phyloP scores from a whole-genome alignment of 2,113 vertebrate species.

The Arizona elegans region DNA sequence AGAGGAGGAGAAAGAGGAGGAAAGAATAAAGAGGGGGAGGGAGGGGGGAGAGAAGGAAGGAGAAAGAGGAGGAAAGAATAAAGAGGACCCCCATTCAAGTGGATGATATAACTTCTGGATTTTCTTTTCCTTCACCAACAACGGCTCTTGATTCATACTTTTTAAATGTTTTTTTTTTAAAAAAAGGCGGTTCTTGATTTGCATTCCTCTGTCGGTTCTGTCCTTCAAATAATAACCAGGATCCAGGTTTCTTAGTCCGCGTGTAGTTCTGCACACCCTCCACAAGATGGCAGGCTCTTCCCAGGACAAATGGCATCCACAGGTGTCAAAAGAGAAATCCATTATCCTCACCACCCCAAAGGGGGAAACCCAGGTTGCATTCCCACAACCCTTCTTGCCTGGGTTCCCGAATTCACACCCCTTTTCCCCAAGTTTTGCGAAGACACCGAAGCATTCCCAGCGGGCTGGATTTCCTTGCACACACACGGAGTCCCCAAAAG shows the following conservation, averaged over 20 bases:
- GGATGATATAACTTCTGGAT: not conserved
- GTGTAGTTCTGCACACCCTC: not conserved
- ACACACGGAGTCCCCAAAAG: no score
- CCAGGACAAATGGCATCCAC: not conserved
- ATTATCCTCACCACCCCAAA: not conserved
- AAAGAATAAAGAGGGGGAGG: no score
- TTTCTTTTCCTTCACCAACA: not conserved
- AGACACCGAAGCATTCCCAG: not conserved
- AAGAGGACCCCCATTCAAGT: not conserved
- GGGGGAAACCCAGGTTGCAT: not conserved
- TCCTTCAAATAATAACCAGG: not conserved
- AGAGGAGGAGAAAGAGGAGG: no score
- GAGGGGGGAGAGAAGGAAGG: no score
- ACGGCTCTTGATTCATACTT: not conserved
- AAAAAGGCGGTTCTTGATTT: not conserved
- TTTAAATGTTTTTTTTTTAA: not conserved
- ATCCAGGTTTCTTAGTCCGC: not conserved
- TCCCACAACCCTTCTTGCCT: not conserved
- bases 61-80: not conserved
- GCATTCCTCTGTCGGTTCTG: not conserved
- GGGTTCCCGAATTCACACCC: not conserved
- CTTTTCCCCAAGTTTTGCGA: not conserved
- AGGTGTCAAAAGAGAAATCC: not conserved
- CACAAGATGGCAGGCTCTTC: slow-evolving; percentile 15
- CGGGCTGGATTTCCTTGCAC: not conserved